A percentile compares a stretch with the other conserved stretches of the same genome.
Evolutionary conservation across 2,113 vertebrate species (phyloP).

Genomic region (Muntiacus muntjak): DNA sequence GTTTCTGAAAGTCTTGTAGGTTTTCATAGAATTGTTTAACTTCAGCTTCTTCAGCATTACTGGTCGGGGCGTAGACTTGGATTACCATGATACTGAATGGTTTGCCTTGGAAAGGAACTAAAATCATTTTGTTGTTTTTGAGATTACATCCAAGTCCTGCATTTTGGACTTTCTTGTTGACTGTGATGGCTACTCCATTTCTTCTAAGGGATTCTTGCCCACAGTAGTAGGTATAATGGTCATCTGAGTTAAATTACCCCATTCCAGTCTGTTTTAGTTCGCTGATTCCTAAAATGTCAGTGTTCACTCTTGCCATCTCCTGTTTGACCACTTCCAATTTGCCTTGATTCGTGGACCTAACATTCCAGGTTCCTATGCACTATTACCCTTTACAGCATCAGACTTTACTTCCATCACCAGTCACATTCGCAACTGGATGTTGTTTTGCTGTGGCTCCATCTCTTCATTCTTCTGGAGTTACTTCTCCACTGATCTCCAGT

Average conservation of each 20-base stretch:
- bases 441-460: neutral
- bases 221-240: neutral
- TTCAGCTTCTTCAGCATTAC: neutral
- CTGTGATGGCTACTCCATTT: neutral
- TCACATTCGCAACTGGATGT: neutral
- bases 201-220: neutral
- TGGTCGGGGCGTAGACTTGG: neutral
- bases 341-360: neutral
- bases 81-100: neutral
- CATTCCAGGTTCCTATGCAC: neutral
- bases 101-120: neutral
- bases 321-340: neutral
- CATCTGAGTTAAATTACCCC: neutral
- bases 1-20: neutral
- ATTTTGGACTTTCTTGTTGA: neutral
- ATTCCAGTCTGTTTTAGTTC: neutral
- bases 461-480: neutral
- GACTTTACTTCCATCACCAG: neutral
- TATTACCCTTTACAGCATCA: fast-evolving
- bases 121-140: neutral
- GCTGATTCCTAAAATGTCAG: neutral
- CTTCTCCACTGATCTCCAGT: neutral
- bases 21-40: neutral
- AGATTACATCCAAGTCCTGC: neutral
- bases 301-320: neutral